Evolutionary conservation across 2,797 vertebrate species (phyloP).

Genomic region (Thamnophis elegans): DNA sequence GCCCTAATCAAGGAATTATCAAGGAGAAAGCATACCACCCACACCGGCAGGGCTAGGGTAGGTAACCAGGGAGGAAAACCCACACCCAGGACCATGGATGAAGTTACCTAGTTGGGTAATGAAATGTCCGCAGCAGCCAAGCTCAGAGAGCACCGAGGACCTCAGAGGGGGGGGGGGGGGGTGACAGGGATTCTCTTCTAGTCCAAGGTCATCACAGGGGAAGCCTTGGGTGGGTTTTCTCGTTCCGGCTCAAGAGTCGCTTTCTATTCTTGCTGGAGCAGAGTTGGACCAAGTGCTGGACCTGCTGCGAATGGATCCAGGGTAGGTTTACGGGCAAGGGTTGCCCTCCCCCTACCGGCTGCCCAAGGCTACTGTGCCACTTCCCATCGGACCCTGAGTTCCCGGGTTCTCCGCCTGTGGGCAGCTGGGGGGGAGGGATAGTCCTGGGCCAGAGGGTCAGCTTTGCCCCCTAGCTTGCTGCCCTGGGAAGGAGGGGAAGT

Average conservation of each 20-base stretch:
- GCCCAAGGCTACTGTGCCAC: not conserved
- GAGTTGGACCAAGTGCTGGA: not conserved
- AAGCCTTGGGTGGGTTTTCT: not conserved
- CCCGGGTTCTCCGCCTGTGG: not conserved
- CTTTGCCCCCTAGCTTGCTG: not conserved
- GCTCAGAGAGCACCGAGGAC: not conserved
- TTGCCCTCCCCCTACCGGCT: not conserved
- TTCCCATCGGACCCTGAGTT: not conserved
- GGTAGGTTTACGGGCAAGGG: not conserved
- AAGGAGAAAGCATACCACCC: not conserved
- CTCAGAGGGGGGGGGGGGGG: not conserved
- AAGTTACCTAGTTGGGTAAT: not conserved
- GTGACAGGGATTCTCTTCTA: not conserved
- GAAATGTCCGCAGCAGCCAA: not conserved
- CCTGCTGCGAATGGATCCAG: not conserved
- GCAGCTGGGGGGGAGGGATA: not conserved
- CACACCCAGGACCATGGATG: not conserved
- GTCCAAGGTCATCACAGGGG: not conserved
- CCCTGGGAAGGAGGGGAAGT: not conserved
- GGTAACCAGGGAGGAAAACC: not conserved
- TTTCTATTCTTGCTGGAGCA: not conserved
- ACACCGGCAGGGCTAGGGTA: not conserved
- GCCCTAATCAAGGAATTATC: not conserved
- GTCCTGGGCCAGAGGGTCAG: not conserved
- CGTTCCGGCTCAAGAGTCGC: not conserved